Conservation (phyloP, 2,113 vertebrate genomes). For the Danionella cerebrum region DNA sequence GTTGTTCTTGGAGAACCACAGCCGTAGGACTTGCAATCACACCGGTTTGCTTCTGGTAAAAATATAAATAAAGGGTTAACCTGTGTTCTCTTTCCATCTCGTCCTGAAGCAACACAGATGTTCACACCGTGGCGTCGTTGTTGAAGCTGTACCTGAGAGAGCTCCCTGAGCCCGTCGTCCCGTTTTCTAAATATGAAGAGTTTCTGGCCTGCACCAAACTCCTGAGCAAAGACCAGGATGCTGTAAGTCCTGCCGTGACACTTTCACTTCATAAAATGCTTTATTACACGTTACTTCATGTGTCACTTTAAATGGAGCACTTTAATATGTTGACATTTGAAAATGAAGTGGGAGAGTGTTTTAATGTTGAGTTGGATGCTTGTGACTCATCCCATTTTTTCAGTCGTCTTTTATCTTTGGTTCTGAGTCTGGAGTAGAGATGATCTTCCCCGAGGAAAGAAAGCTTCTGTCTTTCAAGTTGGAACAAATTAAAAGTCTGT, state of each 20-base stretch:
- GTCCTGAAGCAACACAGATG: constrained; percentile 81
- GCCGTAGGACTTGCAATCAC: too few relatives aligned
- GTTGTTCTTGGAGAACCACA: too few relatives aligned
- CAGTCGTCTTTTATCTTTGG: neutral
- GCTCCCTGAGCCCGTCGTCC: constrained; percentile 90
- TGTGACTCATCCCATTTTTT: neutral
- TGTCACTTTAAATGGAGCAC: too few relatives aligned
- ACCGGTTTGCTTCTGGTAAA: neutral
- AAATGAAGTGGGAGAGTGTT: too few relatives aligned
- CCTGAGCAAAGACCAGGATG: constrained; percentile 84
- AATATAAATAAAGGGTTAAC: neutral
- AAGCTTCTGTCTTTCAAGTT: neutral
- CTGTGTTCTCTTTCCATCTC: neutral
- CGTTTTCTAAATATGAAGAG: constrained; percentile 86
- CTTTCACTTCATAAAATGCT: neutral
- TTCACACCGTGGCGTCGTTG: constrained; percentile 92
- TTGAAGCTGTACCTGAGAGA: constrained; percentile 94
- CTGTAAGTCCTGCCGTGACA: constrained; percentile 59
- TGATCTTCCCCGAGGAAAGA: neutral
- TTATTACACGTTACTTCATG: too few relatives aligned
- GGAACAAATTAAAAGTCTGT: neutral
- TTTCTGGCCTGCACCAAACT: constrained; percentile 85
- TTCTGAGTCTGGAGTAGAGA: neutral
- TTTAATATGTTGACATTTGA: too few relatives aligned
- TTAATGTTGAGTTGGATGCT: too few relatives aligned